These are phyloP conservation scores for Apamea anceps DNA, from an alignment of 2,888 invertebrate species.

Conservation along the genomic window DNA sequence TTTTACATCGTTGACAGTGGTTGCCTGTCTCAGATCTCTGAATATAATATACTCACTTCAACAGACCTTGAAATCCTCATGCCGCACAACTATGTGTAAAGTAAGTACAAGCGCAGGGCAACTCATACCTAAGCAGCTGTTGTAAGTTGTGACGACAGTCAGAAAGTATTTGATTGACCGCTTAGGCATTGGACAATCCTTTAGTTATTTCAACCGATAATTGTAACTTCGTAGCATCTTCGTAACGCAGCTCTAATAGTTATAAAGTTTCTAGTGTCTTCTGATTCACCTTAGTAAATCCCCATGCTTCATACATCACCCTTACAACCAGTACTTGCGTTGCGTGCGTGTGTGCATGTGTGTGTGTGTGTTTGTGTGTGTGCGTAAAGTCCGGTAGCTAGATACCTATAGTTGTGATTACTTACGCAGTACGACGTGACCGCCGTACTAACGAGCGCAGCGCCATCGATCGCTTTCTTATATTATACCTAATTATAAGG, in stretches of 20 bases:
- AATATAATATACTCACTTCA: background rate
- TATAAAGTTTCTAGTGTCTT: background rate
- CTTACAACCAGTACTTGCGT: conserved; percentile 5
- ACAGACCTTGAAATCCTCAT: background rate
- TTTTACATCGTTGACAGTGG: background rate
- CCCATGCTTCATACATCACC: conserved; percentile 21
- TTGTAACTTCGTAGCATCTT: background rate
- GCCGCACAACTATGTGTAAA: background rate
- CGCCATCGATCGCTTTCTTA: conserved; percentile 54
- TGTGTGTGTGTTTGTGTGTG: conserved; percentile 59
- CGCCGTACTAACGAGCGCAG: conserved; percentile 67
- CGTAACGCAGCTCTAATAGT: background rate
- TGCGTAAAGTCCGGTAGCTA: conserved; percentile 76
- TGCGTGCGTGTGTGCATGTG: conserved; percentile 19
- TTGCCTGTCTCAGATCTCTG: background rate
- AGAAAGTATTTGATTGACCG: background rate
- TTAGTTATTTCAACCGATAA: background rate
- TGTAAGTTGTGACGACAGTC: background rate
- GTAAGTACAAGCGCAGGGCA: background rate
- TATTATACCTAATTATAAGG: conserved; percentile 51
- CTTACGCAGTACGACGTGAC: conserved; percentile 79
- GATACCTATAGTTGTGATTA: conserved; percentile 80
- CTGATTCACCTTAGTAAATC: conserved; percentile 10
- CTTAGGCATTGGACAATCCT: no score
- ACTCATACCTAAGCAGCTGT: background rate